Evolutionary conservation across 2,113 vertebrate species (phyloP), one percentile per base, ranked within the genome.

Genomic region (Oryzias curvinotus): DNA sequence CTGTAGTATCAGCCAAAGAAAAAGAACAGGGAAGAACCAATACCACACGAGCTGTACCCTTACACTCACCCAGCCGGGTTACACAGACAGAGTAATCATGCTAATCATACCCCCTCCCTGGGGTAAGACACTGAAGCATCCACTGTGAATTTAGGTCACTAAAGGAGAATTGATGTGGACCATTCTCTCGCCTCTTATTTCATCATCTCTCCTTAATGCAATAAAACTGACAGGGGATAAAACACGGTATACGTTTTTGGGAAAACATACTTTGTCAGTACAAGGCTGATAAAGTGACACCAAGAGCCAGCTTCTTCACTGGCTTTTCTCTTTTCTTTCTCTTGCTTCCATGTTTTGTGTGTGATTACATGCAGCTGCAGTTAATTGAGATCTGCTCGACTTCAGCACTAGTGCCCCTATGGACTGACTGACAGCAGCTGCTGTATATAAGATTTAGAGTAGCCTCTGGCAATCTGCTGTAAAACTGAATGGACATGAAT

Each of bases 221-320:
- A 70, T 30, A 71, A 65, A 80, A 68, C 70, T 67, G 45, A 49
- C 70, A 70, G 46, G 78, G 75, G 80, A 77, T 80, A 77, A 75
- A 85, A 85, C 77, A 65, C 65, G 72, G 70, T 73, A 75, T 71
- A 84, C 76, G 74, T 78, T 78, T 82, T 77, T 78, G 73, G 68
- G 65, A 73, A 70, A 81, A 73, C 56, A 75, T 10, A 55, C 71
- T 73, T 76, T 66, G 56, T 69, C 68, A 30, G 10, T 72, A 67
- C 71, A 57, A 77, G 73, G 61, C 71, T 63, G 49, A 5, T 25
- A 21, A 80, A 56, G 48, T 15, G 53, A 55, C 70, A 74, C 68
- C 56, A 26, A 0, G 57, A 61, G 74, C 21, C 18, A 68, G 13
- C 8, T 62, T 67, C 49, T 46, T 62, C 15, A n/a, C 44, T 45